phyloP scores from a whole-genome alignment of 1,140 invertebrate species.

The Himalopsyche phryganea region DNA sequence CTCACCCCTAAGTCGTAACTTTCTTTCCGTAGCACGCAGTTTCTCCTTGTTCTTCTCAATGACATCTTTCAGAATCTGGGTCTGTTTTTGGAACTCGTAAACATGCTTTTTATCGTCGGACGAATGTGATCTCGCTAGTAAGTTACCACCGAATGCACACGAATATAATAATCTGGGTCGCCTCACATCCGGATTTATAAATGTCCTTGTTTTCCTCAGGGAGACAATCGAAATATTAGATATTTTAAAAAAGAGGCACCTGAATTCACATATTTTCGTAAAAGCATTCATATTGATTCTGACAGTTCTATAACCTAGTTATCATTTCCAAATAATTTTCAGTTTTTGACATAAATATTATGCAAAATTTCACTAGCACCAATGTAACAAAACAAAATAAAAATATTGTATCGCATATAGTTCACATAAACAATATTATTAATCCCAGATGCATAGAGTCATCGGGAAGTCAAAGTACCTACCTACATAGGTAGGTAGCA shows the following conservation, averaged over 20 bases:
- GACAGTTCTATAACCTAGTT: slow-evolving; percentile 11
- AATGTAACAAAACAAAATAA: too few species aligned
- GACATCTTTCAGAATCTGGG: slow-evolving; percentile 52
- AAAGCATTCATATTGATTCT: slow-evolving; percentile 11
- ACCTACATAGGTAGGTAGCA: too few species aligned
- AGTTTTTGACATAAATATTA: too few species aligned
- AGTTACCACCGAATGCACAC: neutral
- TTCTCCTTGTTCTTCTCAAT: slow-evolving; percentile 58
- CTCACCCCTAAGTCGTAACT: slow-evolving; percentile 52
- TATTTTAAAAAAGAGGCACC: slow-evolving; percentile 1
- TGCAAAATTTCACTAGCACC: too few species aligned
- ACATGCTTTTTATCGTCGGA: slow-evolving; percentile 46
- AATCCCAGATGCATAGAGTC: too few species aligned
- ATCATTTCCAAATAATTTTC: too few species aligned
- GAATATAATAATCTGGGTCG: slow-evolving; percentile 5
- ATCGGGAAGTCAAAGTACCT: too few species aligned
- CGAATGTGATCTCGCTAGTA: slow-evolving; percentile 26
- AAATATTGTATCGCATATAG: too few species aligned
- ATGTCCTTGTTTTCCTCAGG: slow-evolving; percentile 1
- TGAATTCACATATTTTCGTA: neutral
- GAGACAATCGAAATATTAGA: slow-evolving; percentile 4
- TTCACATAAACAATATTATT: too few species aligned
- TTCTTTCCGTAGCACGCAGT: slow-evolving; percentile 54
- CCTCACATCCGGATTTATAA: slow-evolving; percentile 5
- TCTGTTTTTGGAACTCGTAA: slow-evolving; percentile 46